Evolutionary conservation across 2,888 invertebrate species (phyloP), one percentile per base, ranked within the genome.

Genomic region (Proisotoma minuta): DNA sequence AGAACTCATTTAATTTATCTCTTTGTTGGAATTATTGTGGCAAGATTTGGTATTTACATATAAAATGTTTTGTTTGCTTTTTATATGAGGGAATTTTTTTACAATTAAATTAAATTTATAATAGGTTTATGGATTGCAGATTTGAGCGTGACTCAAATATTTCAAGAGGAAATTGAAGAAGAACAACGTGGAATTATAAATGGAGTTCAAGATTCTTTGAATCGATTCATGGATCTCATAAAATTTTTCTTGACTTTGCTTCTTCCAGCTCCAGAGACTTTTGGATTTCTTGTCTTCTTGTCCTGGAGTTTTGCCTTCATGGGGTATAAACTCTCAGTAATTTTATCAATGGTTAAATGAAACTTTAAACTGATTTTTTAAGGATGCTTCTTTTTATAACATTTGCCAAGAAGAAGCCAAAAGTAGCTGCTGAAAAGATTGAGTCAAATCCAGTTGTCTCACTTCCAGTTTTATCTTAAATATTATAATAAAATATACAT

Each of bases 51-150:
- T 75, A 65, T 63, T 15, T 26, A 4, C 20, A 15, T 15, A 3
- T 23, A 28, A 4, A 28, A 10, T 28, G 8, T 12, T 8, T 2
- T 20, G n/a, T 29, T 22, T 4, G 20, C 22, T 34, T 39, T 8
- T 54, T 23, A 51, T n/a, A 8, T 53, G 22, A 53, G 28, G 18
- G 22, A 18, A 29, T 29, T 57, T 8, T 20, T 23, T 27, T 24
- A 22, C 2, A 43, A 18, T 23, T 49, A 12, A 22, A 20, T 47
- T 60, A 48, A 12, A 20, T 24, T n/a, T n/a, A n/a, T n/a, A n/a
- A 18, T 8, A 80, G 81, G 81, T 20, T 73, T 82, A 39, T 82
- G 82, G 82, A 22, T 62, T n/a, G 77, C 79, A 4, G 82, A 82
- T 72, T 71, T 82, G 59, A 77, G 79, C 1, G 78, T 82, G 22